phyloP scores from a whole-genome alignment of 2,113 vertebrate species.

The Malurus elegans region DNA sequence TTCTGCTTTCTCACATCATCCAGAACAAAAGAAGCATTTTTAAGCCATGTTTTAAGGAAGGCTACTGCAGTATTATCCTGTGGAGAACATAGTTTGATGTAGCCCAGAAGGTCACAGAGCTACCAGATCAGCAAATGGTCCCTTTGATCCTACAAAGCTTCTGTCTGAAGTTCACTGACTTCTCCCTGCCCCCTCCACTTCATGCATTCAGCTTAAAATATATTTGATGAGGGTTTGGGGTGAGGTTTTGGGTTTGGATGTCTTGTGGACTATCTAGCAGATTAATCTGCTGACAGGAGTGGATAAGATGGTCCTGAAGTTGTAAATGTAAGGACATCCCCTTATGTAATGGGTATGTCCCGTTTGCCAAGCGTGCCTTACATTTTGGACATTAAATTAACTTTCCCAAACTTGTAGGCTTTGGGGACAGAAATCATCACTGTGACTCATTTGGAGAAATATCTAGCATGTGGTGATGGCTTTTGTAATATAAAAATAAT shows the following conservation, averaged over 20 bases:
- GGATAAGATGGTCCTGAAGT: neutral
- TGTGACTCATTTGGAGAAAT: neutral
- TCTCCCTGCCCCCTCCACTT: neutral
- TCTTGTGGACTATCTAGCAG: neutral
- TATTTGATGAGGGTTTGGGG: neutral
- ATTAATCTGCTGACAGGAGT: neutral
- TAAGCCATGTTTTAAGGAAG: neutral
- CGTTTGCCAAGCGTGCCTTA: neutral
- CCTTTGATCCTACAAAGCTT: neutral
- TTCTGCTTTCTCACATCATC: neutral
- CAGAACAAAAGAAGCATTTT: neutral
- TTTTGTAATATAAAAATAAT: neutral
- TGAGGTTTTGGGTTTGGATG: neutral
- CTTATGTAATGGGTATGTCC: neutral
- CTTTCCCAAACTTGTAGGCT: neutral
- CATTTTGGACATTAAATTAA: neutral
- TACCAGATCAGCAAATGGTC: neutral
- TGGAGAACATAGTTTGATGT: neutral
- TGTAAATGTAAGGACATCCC: neutral
- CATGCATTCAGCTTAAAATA: neutral
- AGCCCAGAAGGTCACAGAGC: neutral
- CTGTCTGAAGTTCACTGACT: neutral
- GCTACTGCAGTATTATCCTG: neutral
- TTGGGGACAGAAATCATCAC: neutral
- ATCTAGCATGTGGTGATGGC: neutral